Evolutionary conservation across 2,113 vertebrate genomes (phyloP).

Genomic region (Chionomys nivalis): DNA sequence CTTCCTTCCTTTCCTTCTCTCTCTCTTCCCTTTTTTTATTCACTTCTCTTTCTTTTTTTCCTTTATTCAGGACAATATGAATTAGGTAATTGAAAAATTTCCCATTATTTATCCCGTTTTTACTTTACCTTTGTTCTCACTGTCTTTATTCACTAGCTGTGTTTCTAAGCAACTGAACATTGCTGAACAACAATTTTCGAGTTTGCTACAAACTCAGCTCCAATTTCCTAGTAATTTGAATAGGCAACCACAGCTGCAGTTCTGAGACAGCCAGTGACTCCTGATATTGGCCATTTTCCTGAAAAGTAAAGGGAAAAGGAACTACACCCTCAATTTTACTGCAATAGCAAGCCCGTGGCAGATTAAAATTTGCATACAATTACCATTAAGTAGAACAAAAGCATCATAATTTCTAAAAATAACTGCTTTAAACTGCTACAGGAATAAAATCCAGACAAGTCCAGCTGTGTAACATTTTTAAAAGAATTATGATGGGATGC

Average conservation of each 20-base stretch:
- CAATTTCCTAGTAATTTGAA: constrained; percentile 85
- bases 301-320: constrained; percentile 79
- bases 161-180: constrained; percentile 66
- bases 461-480: constrained; percentile 73
- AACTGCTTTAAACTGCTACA: constrained; percentile 70
- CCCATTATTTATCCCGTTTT: constrained; percentile 33
- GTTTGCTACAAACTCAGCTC: constrained; percentile 79
- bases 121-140: constrained; percentile 31
- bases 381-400: constrained; percentile 75
- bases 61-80: background rate
- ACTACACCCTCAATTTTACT: constrained; percentile 83
- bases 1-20: background rate
- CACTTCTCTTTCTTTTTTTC: background rate
- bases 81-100: constrained; percentile 58
- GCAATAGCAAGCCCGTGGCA: constrained; percentile 82
- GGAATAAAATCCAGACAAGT: constrained; percentile 60
- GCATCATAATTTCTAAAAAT: constrained; percentile 81
- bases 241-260: constrained; percentile 83
- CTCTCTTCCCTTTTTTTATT: background rate
- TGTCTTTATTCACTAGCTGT: constrained; percentile 66
- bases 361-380: constrained; percentile 85
- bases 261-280: constrained; percentile 84
- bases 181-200: constrained; percentile 73
- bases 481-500: constrained; percentile 77
- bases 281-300: constrained; percentile 85